These are phyloP conservation scores for Rousettus leschenaultii DNA, from an alignment of 2,113 vertebrate species.

Conservation along the genomic window DNA sequence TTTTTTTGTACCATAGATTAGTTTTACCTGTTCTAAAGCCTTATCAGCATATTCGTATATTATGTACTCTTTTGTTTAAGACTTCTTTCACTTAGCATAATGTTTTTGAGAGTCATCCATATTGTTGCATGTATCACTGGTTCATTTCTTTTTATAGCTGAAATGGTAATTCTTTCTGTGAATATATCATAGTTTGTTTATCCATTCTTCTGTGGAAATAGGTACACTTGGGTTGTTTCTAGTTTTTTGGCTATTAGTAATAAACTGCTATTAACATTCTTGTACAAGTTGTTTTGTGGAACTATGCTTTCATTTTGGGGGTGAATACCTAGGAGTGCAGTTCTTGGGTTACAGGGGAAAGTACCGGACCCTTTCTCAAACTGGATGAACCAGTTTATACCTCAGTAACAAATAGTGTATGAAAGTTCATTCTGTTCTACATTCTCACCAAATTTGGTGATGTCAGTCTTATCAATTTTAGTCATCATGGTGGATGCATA, in stretches of 20 bases:
- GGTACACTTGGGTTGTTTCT: not conserved
- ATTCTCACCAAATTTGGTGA: not conserved
- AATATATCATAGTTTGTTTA: not conserved
- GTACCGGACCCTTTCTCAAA: not conserved
- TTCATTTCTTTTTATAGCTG: not conserved
- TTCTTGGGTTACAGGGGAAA: not conserved
- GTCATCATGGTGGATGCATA: not conserved
- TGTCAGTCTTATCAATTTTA: not conserved
- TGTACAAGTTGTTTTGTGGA: not conserved
- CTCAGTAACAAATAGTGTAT: not conserved
- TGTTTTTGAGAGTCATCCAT: slow-evolving; percentile 1
- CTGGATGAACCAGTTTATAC: not conserved
- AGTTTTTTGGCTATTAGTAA: not conserved
- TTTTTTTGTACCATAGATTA: not conserved
- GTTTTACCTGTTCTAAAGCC: not conserved
- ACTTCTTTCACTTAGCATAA: not conserved
- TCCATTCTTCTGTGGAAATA: not conserved
- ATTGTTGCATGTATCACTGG: not conserved
- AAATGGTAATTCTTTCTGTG: slow-evolving; percentile 18
- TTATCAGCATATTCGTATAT: not conserved
- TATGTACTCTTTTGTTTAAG: not conserved
- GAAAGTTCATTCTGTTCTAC: not conserved
- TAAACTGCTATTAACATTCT: not conserved
- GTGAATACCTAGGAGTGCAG: not conserved
- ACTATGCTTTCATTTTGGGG: not conserved